These are phyloP conservation scores for Dasyornis broadbenti DNA, from an alignment of 2,113 vertebrate genomes.

Conservation along the genomic window DNA sequence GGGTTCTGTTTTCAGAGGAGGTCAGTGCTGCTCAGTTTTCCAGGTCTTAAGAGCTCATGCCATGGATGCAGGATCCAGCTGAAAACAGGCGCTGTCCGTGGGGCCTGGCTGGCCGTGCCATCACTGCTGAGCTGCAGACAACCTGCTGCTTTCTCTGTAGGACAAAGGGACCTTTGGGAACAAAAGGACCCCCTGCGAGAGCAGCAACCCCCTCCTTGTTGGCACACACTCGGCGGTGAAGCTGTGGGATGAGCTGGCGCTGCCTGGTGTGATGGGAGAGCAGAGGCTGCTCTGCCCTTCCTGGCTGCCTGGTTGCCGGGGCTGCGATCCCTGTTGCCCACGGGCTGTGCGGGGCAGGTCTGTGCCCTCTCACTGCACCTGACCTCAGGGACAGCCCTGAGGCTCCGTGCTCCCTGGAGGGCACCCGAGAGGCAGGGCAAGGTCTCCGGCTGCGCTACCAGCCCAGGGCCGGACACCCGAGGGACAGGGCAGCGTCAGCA, in stretches of 20 bases:
- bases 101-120: not conserved
- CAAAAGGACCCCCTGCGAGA: fast-evolving
- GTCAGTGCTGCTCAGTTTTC: not conserved
- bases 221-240: not conserved
- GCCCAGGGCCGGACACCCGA: fast-evolving
- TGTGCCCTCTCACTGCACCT: fast-evolving
- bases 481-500: not conserved
- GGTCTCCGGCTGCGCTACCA: fast-evolving
- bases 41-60: fast-evolving
- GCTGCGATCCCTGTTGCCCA: not conserved
- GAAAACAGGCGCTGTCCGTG: fast-evolving
- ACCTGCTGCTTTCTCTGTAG: fast-evolving
- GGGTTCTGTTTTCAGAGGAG: not conserved
- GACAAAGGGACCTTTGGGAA: not conserved
- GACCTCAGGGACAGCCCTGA: not conserved
- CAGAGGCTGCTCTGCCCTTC: not conserved
- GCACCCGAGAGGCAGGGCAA: fast-evolving
- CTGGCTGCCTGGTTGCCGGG: fast-evolving
- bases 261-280: fast-evolving
- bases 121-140: not conserved
- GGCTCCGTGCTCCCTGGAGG: fast-evolving
- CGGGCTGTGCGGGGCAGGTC: fast-evolving
- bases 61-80: not conserved
- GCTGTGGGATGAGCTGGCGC: not conserved
- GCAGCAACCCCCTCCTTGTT: fast-evolving